phyloP scores from a whole-genome alignment of 2,888 invertebrate species.

The Cantharis lateralis region DNA sequence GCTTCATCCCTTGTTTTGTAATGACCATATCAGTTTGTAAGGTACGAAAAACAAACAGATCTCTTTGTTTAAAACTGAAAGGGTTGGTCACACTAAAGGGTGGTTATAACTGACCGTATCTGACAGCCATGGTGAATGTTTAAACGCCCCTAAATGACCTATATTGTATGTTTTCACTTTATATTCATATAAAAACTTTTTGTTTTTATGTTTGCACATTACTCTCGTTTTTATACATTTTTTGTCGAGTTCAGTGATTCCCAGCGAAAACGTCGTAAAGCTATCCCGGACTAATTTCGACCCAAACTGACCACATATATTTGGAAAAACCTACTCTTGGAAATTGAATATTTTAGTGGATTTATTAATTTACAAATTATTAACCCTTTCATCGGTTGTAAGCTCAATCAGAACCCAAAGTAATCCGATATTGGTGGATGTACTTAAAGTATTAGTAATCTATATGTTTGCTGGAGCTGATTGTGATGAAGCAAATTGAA shows the following conservation, averaged over 20 bases:
- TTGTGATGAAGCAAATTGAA: conserved; percentile 40
- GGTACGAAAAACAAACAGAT: conserved; percentile 22
- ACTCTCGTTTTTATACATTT: not conserved
- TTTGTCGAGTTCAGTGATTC: not conserved
- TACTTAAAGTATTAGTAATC: conserved; percentile 42
- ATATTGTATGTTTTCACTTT: conserved; percentile 16
- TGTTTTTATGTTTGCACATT: conserved; percentile 5
- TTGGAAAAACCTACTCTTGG: not conserved
- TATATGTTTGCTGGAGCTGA: conserved; percentile 44
- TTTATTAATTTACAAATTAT: not conserved
- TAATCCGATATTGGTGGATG: conserved; percentile 32
- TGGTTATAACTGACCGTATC: conserved; percentile 30
- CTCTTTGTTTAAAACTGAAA: conserved; percentile 21
- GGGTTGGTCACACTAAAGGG: conserved; percentile 29
- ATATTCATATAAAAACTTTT: conserved; percentile 11
- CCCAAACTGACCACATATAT: not conserved
- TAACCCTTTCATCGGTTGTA: not conserved
- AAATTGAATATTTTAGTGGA: not conserved
- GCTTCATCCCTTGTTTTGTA: conserved; percentile 1
- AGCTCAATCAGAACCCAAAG: not conserved
- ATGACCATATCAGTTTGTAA: conserved; percentile 11
- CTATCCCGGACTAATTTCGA: not conserved
- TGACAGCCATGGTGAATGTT: conserved; percentile 31
- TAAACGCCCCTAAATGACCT: conserved; percentile 32
- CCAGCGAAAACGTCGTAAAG: not conserved